Evolutionary conservation across 2,113 vertebrate species (phyloP).

Genomic region (Eulacestoma nigropectus): DNA sequence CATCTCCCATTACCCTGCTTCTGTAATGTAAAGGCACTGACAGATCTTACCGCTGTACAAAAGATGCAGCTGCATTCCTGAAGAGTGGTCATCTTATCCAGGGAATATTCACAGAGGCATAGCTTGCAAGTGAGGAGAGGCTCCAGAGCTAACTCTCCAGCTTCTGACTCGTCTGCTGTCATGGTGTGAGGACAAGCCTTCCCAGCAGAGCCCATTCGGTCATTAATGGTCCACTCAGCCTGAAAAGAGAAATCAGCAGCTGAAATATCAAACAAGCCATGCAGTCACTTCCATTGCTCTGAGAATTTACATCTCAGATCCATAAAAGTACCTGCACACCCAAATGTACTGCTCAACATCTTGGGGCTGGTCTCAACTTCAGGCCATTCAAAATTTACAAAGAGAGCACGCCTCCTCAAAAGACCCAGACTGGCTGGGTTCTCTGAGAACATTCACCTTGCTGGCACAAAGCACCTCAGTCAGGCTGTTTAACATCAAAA

Average conservation of each 20-base stretch:
- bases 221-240: neutral
- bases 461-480: neutral
- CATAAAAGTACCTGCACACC: neutral
- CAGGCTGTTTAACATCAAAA: neutral
- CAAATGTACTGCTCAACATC: neutral
- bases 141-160: constrained; percentile 56
- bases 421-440: neutral
- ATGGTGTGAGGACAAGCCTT: constrained; percentile 62
- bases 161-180: constrained; percentile 64
- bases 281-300: neutral
- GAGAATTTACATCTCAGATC: neutral
- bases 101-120: constrained; percentile 84
- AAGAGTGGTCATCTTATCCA: constrained; percentile 79
- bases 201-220: constrained; percentile 50
- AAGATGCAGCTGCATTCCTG: constrained; percentile 87
- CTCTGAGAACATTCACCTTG: neutral
- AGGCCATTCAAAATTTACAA: neutral
- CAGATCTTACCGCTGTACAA: constrained; percentile 81
- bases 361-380: neutral
- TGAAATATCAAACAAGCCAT: neutral
- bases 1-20: neutral
- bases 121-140: constrained; percentile 86
- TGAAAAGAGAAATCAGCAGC: constrained; percentile 26
- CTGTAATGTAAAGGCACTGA: neutral
- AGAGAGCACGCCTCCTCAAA: neutral